Evolutionary conservation across 1,140 invertebrate genomes (phyloP), one percentile per base, ranked within the genome.

Genomic region (Papilio aristodemus): DNA sequence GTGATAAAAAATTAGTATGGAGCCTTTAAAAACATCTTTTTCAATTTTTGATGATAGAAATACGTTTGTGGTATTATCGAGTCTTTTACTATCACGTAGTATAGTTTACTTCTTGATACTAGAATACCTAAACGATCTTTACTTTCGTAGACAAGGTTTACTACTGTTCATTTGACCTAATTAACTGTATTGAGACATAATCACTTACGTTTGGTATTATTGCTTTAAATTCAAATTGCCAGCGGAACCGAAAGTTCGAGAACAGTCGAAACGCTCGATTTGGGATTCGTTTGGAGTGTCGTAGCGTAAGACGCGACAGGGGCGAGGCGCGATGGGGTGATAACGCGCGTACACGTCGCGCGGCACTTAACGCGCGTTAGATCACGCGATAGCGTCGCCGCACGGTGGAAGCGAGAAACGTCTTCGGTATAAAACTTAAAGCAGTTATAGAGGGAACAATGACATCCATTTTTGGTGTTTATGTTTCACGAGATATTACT

Each of bases 311-410:
- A 19, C 36, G 59, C 27, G 57, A 58, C 27, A 58, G 25, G 25
- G 57, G 46, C 46, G 46, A 54, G 46, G 46, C 46, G 22, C 27
- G 59, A 62, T 62, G 59, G 27, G 32, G 32, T 36, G 59, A 62
- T 62, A 62, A 38, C 59, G 14, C 32, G 59, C 27, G 32, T 19
- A 38, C 59, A 38, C 36, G 36, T 37, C 59, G 59, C 19, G 32
- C 14, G n/a, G 14, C 59, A 62, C 59, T 62, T 62, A 59, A 62
- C 59, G 59, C 59, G 59, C 38, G 32, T 62, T 36, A 62, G 59
- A 62, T 62, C 59, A 36, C 58, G 58, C 32, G 59, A 62, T 62
- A 62, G 14, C 36, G n/a, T 14, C 14, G 32, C 58, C 32, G 32
- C 17, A 36, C 36, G 59, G 32, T 37, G 9, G 36, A 38, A 38